These are phyloP conservation scores for Ailuropoda melanoleuca DNA, from an alignment of 2,113 vertebrate species.

Conservation along the genomic window DNA sequence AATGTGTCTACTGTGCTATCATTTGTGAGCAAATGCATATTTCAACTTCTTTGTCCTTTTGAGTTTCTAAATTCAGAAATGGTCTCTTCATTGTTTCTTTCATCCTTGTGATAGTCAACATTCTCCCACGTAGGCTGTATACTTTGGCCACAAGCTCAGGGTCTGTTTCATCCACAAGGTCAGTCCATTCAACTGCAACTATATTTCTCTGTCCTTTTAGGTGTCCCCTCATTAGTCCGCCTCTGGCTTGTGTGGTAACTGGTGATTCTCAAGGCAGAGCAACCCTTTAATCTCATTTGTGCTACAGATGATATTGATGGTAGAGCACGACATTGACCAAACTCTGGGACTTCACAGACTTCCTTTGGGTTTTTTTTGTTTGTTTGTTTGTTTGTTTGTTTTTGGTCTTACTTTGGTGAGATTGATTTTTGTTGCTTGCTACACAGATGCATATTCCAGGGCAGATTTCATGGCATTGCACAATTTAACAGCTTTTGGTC, in stretches of 20 bases:
- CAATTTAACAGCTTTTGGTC: conserved; percentile 93
- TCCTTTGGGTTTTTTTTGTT: conserved; percentile 94
- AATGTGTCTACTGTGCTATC: fast-evolving
- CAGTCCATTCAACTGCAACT: conserved; percentile 93
- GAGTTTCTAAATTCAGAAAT: conserved; percentile 93
- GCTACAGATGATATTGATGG: conserved; percentile 89
- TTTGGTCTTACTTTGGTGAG: conserved; percentile 94
- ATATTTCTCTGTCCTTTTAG: conserved; percentile 93
- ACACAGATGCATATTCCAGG: conserved; percentile 93
- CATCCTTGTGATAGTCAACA: conserved; percentile 90
- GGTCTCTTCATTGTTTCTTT: conserved; percentile 93
- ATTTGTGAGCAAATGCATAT: conserved; percentile 89
- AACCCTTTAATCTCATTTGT: conserved; percentile 96
- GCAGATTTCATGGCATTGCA: conserved; percentile 93
- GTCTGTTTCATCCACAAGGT: conserved; percentile 92
- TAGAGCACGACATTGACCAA: conserved; percentile 92
- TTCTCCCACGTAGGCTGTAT: conserved; percentile 90
- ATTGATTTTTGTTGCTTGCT: conserved; percentile 94
- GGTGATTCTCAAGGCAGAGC: conserved; percentile 94
- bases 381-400: too few relatives aligned
- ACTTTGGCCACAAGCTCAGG: conserved; percentile 93
- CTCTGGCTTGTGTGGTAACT: conserved; percentile 91
- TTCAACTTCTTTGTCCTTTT: conserved; percentile 93
- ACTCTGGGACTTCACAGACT: conserved; percentile 94
- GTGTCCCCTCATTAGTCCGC: conserved; percentile 93